Evolutionary conservation across 2,888 invertebrate genomes (phyloP), one percentile per base, ranked within the genome.

Genomic region (Caenorhabditis drosophilae): DNA sequence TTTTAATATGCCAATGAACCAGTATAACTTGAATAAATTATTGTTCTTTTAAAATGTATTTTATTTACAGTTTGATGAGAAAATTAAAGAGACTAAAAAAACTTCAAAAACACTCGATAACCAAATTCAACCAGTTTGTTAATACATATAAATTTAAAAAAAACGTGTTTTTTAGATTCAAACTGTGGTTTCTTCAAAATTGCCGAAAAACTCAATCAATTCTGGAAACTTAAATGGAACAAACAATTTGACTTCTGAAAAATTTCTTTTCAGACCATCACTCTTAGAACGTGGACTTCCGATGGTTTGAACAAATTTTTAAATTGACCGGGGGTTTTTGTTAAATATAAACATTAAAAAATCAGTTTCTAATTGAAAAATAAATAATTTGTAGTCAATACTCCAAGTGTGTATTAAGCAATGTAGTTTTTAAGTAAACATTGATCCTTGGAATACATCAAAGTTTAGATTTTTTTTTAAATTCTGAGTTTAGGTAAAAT

Each of bases 51-150:
- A 20, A 40, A 20, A 23, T n/a, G n/a, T n/a, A n/a, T n/a, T n/a
- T n/a, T n/a, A n/a, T 38, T 53, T 63, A 15, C 49, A 63, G 58
- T 64, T 64, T 34, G 64, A 64, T 27, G 58, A 64, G 18, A 45
- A 45, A 1, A 64, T 64, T 36, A 64, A 64, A 18, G 57, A 57
- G 25, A 18, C 26, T n/a, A n/a, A n/a, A n/a, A n/a, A n/a, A 3
- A 54, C 58, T 6, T 26, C 52, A 2, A 49, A 53, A 22, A 48
- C 49, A 15, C 27, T 44, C 15, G 63, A 53, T 27, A 57, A n/a
- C 63, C 63, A n/a, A 55, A 58, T 26, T 51, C 58, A n/a, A 58
- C 64, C 7, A 53, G 57, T 23, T 51, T 52, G 34, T 45, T 60
- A 45, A 12, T 12, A 31, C 6, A 6, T 9, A 31, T 9, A 40